Conservation (phyloP, 2,797 vertebrate species). For the Gila robusta region DNA sequence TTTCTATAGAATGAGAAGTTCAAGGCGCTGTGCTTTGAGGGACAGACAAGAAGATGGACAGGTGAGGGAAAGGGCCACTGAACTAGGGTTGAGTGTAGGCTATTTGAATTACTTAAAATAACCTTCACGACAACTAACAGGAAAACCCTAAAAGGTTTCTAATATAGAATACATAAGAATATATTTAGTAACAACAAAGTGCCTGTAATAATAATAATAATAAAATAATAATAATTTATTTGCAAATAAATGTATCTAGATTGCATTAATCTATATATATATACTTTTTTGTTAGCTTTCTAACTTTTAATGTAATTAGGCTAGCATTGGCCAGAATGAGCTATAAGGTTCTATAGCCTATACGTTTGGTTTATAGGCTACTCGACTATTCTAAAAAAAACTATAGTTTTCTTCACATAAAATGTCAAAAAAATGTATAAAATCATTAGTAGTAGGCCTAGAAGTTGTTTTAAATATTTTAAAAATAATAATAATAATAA, state of each 20-base stretch:
- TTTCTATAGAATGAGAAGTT: slow-evolving; percentile 76
- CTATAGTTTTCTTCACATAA: background rate
- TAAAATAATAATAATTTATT: background rate
- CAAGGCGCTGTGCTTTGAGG: slow-evolving; percentile 67
- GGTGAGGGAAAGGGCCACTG: slow-evolving; percentile 54
- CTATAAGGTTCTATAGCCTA: no score
- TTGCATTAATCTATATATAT: no score
- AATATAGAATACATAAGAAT: background rate
- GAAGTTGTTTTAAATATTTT: no score
- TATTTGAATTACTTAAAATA: slow-evolving; percentile 33
- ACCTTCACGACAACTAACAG: background rate
- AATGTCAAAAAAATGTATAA: background rate
- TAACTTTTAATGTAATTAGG: no score
- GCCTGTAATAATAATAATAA: background rate
- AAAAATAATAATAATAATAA: background rate
- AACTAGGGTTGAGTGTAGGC: slow-evolving; percentile 51
- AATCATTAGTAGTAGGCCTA: background rate
- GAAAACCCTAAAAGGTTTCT: background rate
- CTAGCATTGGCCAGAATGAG: no score
- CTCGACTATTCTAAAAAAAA: no score
- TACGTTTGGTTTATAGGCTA: no score
- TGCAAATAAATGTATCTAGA: background rate
- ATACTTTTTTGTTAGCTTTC: no score
- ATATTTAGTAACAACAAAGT: background rate
- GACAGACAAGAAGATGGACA: slow-evolving; percentile 60